Evolutionary conservation across 92 coral and sea anemone species (phyloP).

Genomic region (Plumapathes pennacea): DNA sequence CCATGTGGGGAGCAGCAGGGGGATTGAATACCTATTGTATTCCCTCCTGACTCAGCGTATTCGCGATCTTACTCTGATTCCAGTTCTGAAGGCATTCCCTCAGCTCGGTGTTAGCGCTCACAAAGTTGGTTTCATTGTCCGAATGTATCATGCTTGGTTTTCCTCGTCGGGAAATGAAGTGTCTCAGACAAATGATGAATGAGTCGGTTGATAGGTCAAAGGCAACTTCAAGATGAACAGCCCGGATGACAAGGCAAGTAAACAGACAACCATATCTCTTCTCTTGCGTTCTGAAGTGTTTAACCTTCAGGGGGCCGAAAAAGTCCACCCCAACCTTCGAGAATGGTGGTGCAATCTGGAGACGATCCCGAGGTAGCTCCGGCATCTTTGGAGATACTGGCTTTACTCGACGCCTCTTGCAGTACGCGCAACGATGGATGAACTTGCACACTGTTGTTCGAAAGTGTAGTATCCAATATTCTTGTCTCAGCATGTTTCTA

Average conservation of each 20-base stretch:
- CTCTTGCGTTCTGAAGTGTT: constrained; percentile 9
- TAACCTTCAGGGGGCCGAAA: constrained; percentile 19
- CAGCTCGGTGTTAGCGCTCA: constrained; percentile 26
- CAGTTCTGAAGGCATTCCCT: constrained; percentile 6
- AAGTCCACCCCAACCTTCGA: constrained; percentile 42
- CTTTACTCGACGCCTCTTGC: constrained; percentile 26
- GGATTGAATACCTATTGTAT: constrained; percentile 25
- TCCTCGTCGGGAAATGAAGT: constrained; percentile 44
- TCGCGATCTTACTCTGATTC: constrained; percentile 15
- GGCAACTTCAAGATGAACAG: constrained; percentile 6
- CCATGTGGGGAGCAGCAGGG: constrained; percentile 22
- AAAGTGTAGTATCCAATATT: constrained; percentile 35
- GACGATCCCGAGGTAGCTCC: constrained; percentile 25
- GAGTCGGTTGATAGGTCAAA: constrained; percentile 3
- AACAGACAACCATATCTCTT: constrained; percentile 13
- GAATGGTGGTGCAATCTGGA: constrained; percentile 28
- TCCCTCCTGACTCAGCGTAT: constrained; percentile 1
- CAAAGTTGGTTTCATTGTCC: constrained; percentile 41
- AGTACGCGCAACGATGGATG: constrained; percentile 12
- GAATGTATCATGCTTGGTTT: constrained; percentile 27
- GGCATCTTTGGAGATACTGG: constrained; percentile 56
- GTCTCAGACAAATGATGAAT: constrained; percentile 34
- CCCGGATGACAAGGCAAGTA: constrained; percentile 7
- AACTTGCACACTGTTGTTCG: constrained; percentile 6
- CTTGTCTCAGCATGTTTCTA: constrained; percentile 33